phyloP scores from a whole-genome alignment of 2,888 invertebrate genomes.

The Reticulitermes lucifugus region DNA sequence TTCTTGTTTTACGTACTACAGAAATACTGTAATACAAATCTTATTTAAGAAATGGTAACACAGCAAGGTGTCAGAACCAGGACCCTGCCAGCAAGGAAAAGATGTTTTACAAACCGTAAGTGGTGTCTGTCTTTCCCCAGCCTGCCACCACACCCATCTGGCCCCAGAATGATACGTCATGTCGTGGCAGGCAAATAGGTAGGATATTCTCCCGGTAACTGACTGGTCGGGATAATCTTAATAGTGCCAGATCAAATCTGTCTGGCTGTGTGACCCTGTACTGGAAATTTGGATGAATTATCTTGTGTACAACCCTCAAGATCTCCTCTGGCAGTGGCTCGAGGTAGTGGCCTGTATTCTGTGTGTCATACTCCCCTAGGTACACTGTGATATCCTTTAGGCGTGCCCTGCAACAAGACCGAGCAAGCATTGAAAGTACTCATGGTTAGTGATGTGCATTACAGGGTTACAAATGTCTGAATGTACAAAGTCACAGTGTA shows the following conservation, averaged over 20 bases:
- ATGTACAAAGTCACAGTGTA: no score
- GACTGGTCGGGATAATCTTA: slow-evolving; percentile 78
- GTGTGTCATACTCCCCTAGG: slow-evolving; percentile 84
- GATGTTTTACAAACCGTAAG: slow-evolving; percentile 58
- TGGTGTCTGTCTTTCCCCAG: slow-evolving; percentile 83
- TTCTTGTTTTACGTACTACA: no score
- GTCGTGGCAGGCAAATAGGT: slow-evolving; percentile 82
- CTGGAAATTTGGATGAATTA: slow-evolving; percentile 84
- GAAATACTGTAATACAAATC: no score
- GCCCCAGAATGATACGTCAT: slow-evolving; percentile 63
- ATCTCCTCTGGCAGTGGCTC: slow-evolving; percentile 75
- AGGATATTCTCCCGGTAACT: slow-evolving; percentile 75
- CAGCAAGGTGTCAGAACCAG: no score
- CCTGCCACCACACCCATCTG: slow-evolving; percentile 79
- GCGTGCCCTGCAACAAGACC: slow-evolving; percentile 67
- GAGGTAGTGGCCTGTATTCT: slow-evolving; percentile 72
- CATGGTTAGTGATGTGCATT: no score
- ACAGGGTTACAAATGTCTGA: no score
- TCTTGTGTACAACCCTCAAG: slow-evolving; percentile 77
- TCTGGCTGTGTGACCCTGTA: slow-evolving; percentile 87
- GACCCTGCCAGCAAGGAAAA: background rate
- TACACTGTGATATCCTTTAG: slow-evolving; percentile 80
- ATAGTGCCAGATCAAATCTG: slow-evolving; percentile 78
- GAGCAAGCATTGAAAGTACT: no score
- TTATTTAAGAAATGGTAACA: no score